Conservation (phyloP, 2,113 vertebrate species). For the Podilymbus podiceps region DNA sequence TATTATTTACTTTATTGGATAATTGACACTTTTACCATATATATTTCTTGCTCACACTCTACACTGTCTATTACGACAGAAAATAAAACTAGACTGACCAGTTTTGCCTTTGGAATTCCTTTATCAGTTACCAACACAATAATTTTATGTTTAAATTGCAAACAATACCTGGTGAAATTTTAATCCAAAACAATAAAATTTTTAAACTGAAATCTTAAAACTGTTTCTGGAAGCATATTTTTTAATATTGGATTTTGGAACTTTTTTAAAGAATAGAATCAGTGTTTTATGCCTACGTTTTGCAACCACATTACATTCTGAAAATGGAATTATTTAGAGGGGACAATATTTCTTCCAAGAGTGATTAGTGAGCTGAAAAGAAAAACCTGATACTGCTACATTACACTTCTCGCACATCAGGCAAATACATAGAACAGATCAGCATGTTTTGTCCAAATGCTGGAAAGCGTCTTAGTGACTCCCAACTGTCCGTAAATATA, state of each 20-base stretch:
- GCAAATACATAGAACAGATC: slow-evolving; percentile 91
- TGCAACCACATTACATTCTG: not conserved
- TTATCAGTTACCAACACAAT: not conserved
- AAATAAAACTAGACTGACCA: not conserved
- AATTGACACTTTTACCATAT: not conserved
- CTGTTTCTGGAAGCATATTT: not conserved
- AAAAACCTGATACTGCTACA: not conserved
- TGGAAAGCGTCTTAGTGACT: slow-evolving; percentile 86
- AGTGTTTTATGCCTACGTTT: not conserved
- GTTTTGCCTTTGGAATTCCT: not conserved
- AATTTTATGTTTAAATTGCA: not conserved
- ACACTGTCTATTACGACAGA: not conserved
- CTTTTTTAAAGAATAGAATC: not conserved
- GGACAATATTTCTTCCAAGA: not conserved
- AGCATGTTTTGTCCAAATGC: slow-evolving; percentile 91
- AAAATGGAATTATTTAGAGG: not conserved
- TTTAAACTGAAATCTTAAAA: not conserved
- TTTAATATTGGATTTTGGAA: not conserved
- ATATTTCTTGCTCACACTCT: not conserved
- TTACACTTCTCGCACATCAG: slow-evolving; percentile 71
- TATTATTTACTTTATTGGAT: not conserved
- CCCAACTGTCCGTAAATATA: slow-evolving; percentile 89
- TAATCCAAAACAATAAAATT: not conserved
- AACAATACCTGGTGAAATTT: not conserved
- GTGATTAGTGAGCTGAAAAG: not conserved